phyloP scores from a whole-genome alignment of 2,888 invertebrate genomes.

The Melinaea marsaeus region DNA sequence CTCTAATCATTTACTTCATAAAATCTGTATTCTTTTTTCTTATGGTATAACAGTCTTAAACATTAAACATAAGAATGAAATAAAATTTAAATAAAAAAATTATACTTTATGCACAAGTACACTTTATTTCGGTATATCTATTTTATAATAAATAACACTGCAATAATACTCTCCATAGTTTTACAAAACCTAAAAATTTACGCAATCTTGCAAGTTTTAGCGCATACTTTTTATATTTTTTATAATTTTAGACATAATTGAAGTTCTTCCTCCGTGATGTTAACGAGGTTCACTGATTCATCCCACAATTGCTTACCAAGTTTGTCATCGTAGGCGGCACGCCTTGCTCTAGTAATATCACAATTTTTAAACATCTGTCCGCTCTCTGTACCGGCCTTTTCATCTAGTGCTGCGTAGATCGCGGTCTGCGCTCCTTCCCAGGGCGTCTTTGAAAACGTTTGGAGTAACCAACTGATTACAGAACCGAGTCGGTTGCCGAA shows the following conservation, averaged over 20 bases:
- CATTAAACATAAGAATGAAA: no score
- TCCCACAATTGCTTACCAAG: conserved; percentile 37
- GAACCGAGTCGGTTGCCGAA: conserved; percentile 56
- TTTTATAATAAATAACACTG: no score
- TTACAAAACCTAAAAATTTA: no score
- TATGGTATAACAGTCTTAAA: no score
- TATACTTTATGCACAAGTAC: no score
- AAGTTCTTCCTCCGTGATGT: conserved; percentile 14
- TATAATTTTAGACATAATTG: conserved; percentile 12
- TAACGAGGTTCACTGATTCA: conserved; percentile 34
- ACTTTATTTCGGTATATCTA: no score
- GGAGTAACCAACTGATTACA: conserved; percentile 71
- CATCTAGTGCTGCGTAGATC: conserved; percentile 81
- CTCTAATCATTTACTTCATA: no score
- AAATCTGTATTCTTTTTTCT: no score
- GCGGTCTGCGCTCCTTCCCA: conserved; percentile 79
- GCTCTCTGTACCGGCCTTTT: conserved; percentile 76
- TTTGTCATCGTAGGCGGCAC: conserved; percentile 66
- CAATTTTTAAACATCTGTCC: conserved; percentile 71
- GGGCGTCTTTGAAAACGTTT: conserved; percentile 17
- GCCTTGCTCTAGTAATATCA: conserved; percentile 57
- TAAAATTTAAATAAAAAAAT: no score
- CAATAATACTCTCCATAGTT: no score
- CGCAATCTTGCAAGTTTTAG: no score
- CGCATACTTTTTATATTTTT: no score